phyloP scores from a whole-genome alignment of 2,797 vertebrate species.

The Aselliscus stoliczkanus region DNA sequence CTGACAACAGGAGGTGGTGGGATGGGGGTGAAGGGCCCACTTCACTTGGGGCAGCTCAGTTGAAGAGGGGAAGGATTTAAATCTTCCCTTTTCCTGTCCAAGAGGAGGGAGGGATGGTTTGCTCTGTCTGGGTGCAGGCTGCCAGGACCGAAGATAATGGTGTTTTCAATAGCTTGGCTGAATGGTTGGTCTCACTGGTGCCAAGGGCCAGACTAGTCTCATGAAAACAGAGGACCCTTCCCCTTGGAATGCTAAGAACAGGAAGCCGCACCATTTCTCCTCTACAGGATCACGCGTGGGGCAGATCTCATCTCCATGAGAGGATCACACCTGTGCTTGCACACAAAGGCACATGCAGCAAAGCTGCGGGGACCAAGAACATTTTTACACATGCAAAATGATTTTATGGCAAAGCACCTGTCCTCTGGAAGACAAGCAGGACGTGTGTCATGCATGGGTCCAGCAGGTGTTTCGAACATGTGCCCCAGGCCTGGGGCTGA shows the following conservation, averaged over 20 bases:
- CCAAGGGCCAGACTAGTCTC: neutral
- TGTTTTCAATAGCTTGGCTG: neutral
- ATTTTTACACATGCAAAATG: neutral
- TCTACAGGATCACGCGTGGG: accelerated
- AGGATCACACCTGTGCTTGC: accelerated
- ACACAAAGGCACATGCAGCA: neutral
- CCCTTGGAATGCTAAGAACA: accelerated
- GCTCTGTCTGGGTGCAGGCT: neutral
- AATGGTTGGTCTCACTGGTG: neutral
- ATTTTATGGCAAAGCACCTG: neutral
- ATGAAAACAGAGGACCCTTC: neutral
- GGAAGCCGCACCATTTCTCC: neutral
- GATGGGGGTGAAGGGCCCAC: too few relatives aligned
- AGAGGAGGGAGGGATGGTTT: neutral
- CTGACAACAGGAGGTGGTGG: neutral
- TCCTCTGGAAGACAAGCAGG: neutral
- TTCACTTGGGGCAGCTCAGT: neutral
- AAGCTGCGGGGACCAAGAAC: neutral
- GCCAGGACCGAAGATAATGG: neutral
- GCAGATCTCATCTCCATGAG: neutral
- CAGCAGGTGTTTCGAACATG: neutral
- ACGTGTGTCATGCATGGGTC: accelerated
- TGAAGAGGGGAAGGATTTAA: neutral
- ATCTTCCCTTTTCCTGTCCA: neutral
- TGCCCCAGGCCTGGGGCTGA: too few relatives aligned